Evolutionary conservation across 2,113 vertebrate species (phyloP), one percentile per base, ranked within the genome.

Genomic region (Stigmatopora argus): DNA sequence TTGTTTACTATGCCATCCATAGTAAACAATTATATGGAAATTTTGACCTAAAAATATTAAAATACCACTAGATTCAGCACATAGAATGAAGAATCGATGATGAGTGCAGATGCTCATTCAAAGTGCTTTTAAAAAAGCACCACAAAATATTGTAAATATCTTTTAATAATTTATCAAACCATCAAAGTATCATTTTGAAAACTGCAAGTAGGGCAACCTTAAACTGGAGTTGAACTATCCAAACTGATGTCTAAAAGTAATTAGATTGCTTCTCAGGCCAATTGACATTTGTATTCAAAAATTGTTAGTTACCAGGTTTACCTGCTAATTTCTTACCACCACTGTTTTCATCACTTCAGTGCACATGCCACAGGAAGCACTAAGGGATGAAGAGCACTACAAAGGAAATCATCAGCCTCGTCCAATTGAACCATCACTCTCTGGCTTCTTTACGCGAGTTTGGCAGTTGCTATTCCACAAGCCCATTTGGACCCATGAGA

Each of bases 381-480:
- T 6, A n/a, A 83, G 44, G 34, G 89, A 82, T 58, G 87, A 91
- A 53, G 23, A 75, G 31, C 64, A 79, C n/a, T 66, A 59, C 35
- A 1, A 52, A 1, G 23, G n/a, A 59, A 66, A n/a, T 45, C 34
- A 62, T 1, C 74, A 44, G 34, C 82, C 83, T 53, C 78, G 68
- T 3, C 71, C 85, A 5, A 21, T 56, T 8, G 64, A 66, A 12
- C 21, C 70, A 19, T 87, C 87, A 11, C 49, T 85, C 5, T 38
- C 41, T 8, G 78, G 70, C 23, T 68, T 91, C 10, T n/a, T 93
- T 0, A 71, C 69, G 0, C 82, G 91, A 19, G 69, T 93, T 44
- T 23, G 74, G 0, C 81, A 78, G 11, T 69, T 98, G 69, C 77
- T 95, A 48, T 96, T 98, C 88, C 93, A 88, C 84, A 73, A 75